Conservation (phyloP, 2,888 invertebrate genomes). For the Tetranychus truncatus region DNA sequence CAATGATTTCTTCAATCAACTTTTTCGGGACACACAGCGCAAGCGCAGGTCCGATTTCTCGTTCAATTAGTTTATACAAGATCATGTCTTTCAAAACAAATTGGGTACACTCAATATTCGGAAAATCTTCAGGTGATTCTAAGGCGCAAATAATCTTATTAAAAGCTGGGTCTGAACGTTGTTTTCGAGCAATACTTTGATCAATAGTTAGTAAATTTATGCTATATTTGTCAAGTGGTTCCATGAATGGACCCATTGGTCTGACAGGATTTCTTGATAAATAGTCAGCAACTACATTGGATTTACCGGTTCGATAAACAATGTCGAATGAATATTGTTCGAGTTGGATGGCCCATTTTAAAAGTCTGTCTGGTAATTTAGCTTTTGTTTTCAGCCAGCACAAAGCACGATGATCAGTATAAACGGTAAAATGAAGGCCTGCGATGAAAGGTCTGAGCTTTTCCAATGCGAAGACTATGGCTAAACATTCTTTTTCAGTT, state of each 20-base stretch:
- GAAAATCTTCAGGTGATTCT: not conserved
- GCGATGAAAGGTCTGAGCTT: not conserved
- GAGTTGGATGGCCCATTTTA: not conserved
- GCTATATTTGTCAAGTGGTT: too few species aligned
- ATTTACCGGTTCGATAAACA: too few species aligned
- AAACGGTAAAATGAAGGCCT: not conserved
- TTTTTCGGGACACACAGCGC: not conserved
- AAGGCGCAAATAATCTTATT: too few species aligned
- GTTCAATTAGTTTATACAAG: not conserved
- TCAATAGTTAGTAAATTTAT: too few species aligned
- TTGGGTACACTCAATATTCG: not conserved
- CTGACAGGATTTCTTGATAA: too few species aligned
- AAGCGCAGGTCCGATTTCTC: not conserved
- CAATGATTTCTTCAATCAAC: not conserved
- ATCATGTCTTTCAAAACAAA: not conserved
- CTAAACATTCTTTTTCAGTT: slow-evolving; percentile 25
- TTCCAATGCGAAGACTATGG: slow-evolving; percentile 22
- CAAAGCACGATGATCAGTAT: not conserved
- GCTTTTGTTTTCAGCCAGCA: not conserved
- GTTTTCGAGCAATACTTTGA: too few species aligned
- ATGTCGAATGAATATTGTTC: too few species aligned
- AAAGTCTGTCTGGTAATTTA: not conserved
- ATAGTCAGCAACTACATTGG: too few species aligned
- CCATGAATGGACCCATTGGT: too few species aligned
- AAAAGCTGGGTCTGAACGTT: too few species aligned